Evolutionary conservation across 1,140 invertebrate species (phyloP).

Genomic region (Artemia franciscana): DNA sequence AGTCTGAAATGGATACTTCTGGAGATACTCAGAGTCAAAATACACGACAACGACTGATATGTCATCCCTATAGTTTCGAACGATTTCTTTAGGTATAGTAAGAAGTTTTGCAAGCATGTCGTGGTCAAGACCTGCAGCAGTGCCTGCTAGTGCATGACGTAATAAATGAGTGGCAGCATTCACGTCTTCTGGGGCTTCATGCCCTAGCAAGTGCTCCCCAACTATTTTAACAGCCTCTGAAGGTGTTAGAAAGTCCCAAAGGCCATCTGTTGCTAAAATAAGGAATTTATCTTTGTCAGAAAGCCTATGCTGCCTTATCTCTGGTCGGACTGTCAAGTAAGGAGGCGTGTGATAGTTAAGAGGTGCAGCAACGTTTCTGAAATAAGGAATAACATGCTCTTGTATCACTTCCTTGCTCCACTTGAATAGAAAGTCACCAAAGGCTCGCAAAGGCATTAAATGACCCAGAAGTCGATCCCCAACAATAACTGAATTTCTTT

Average conservation of each 20-base stretch:
- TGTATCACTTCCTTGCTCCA: constrained; percentile 56
- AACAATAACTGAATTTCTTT: constrained; percentile 59
- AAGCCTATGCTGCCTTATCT: constrained; percentile 50
- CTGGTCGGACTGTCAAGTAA: constrained; percentile 74
- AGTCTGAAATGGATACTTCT: too few species aligned
- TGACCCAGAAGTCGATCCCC: constrained; percentile 75
- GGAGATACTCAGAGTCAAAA: constrained; percentile 60
- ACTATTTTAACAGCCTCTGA: constrained; percentile 46
- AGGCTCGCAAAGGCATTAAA: constrained; percentile 76
- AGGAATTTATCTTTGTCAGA: constrained; percentile 76
- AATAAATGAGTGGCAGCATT: constrained; percentile 87
- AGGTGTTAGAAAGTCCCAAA: constrained; percentile 84
- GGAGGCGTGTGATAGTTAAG: constrained; percentile 78
- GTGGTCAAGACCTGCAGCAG: constrained; percentile 70
- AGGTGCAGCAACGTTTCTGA: constrained; percentile 42
- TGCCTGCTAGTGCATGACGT: constrained; percentile 67
- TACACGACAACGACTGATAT: constrained; percentile 70
- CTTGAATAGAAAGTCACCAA: constrained; percentile 90
- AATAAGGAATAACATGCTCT: constrained; percentile 37
- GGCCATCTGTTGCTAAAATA: constrained; percentile 83
- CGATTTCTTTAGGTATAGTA: constrained; percentile 53
- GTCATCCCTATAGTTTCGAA: constrained; percentile 67
- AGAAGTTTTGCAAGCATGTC: constrained; percentile 60
- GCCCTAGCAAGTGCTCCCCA: constrained; percentile 80
- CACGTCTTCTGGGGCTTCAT: constrained; percentile 50